These are phyloP conservation scores for Malachius bipustulatus DNA, from an alignment of 2,888 invertebrate genomes.

Conservation along the genomic window DNA sequence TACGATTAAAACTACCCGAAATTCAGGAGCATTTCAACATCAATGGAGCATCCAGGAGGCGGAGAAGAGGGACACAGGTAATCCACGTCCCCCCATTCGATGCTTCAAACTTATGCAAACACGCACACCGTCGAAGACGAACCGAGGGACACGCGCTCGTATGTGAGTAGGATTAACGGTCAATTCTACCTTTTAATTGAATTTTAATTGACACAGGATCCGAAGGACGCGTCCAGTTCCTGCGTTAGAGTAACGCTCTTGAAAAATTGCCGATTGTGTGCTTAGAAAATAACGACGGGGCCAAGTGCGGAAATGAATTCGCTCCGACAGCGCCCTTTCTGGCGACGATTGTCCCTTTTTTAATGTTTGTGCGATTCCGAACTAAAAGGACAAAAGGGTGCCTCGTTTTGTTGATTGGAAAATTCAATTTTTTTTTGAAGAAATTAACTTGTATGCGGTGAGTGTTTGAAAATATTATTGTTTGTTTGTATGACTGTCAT, in stretches of 20 bases:
- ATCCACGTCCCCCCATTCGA: conserved; percentile 18
- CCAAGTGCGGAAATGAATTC: not conserved
- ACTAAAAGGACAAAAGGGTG: too few relatives aligned
- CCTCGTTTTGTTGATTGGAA: too few relatives aligned
- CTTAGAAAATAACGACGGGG: not conserved
- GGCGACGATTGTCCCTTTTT: too few relatives aligned
- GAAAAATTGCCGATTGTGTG: conserved; percentile 3
- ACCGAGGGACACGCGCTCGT: conserved; percentile 24
- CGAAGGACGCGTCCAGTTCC: conserved; percentile 14
- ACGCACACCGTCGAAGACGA: conserved; percentile 22
- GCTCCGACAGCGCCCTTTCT: not conserved
- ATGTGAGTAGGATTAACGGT: conserved; percentile 28
- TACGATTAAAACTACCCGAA: too few relatives aligned
- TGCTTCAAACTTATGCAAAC: conserved; percentile 24
- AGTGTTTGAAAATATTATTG: too few relatives aligned
- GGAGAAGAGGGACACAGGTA: too few relatives aligned
- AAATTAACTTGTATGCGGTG: too few relatives aligned
- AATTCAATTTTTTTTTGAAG: too few relatives aligned
- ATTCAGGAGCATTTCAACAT: too few relatives aligned
- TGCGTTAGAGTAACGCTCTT: not conserved
- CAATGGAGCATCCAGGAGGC: too few relatives aligned
- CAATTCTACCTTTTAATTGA: conserved; percentile 30
- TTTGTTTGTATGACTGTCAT: too few relatives aligned
- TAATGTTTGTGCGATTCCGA: too few relatives aligned
- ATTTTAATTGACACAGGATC: conserved; percentile 29